Conservation (phyloP, 2,113 vertebrate species). For the Anser brachyrhynchus region DNA sequence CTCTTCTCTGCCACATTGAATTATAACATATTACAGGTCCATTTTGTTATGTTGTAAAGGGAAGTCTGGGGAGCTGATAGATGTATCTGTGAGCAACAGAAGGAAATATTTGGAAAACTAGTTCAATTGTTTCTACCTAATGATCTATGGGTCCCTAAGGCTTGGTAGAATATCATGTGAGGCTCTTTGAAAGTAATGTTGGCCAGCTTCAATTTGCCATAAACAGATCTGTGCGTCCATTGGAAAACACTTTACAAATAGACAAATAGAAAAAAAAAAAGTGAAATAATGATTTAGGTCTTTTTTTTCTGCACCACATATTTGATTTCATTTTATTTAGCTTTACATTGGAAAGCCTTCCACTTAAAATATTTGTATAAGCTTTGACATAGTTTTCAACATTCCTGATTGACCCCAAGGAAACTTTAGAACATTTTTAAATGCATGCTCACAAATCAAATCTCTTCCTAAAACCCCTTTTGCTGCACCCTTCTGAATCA, state of each 20-base stretch:
- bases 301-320: not conserved
- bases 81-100: not conserved
- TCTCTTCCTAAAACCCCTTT: not conserved
- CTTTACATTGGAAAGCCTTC: not conserved
- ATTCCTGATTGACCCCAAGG: not conserved
- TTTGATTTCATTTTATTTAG: not conserved
- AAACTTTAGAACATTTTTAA: not conserved
- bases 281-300: too few species aligned
- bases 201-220: not conserved
- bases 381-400: not conserved
- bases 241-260: not conserved
- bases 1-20: not conserved
- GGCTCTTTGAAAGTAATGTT: not conserved
- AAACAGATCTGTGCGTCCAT: not conserved
- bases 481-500: not conserved
- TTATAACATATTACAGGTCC: not conserved
- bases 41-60: not conserved
- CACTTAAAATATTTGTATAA: not conserved
- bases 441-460: not conserved
- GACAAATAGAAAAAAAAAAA: not conserved
- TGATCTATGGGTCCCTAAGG: not conserved
- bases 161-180: not conserved
- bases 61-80: not conserved
- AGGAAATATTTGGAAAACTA: not conserved
- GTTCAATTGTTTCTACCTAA: not conserved